Evolutionary conservation across 2,888 invertebrate genomes (phyloP).

Genomic region (Ptychoptera contaminata): DNA sequence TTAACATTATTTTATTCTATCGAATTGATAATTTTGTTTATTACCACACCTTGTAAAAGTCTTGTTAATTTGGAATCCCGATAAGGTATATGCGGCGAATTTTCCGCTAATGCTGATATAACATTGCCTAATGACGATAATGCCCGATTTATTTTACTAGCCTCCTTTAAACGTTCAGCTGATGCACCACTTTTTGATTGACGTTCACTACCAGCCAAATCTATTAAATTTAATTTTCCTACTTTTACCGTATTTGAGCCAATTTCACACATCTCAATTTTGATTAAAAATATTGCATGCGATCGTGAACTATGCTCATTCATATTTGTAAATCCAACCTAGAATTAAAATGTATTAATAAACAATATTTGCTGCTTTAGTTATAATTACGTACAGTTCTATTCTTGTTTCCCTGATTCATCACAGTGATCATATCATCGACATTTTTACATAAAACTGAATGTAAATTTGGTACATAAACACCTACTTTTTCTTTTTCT

Average conservation of each 20-base stretch:
- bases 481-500: conserved; percentile 60
- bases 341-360: too few relatives aligned
- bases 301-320: conserved; percentile 96
- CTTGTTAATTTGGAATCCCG: conserved; percentile 94
- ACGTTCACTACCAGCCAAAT: conserved; percentile 95
- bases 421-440: conserved; percentile 83
- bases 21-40: too few relatives aligned
- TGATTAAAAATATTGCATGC: conserved; percentile 97
- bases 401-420: conserved; percentile 86
- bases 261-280: conserved; percentile 81
- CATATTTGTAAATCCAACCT: conserved; percentile 84
- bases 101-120: conserved; percentile 91
- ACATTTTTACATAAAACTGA: conserved; percentile 89
- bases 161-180: conserved; percentile 85
- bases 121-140: conserved; percentile 96
- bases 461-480: conserved; percentile 90
- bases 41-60: conserved; percentile 48
- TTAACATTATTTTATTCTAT: too few relatives aligned
- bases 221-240: conserved; percentile 92
- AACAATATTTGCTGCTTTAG: too few relatives aligned
- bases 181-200: conserved; percentile 94
- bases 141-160: conserved; percentile 93
- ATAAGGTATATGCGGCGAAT: conserved; percentile 91
- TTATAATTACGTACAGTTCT: conserved; percentile 42
- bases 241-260: conserved; percentile 48